These are phyloP conservation scores for Zosterops hypoxanthus DNA, from an alignment of 2,113 vertebrate species.

Conservation along the genomic window DNA sequence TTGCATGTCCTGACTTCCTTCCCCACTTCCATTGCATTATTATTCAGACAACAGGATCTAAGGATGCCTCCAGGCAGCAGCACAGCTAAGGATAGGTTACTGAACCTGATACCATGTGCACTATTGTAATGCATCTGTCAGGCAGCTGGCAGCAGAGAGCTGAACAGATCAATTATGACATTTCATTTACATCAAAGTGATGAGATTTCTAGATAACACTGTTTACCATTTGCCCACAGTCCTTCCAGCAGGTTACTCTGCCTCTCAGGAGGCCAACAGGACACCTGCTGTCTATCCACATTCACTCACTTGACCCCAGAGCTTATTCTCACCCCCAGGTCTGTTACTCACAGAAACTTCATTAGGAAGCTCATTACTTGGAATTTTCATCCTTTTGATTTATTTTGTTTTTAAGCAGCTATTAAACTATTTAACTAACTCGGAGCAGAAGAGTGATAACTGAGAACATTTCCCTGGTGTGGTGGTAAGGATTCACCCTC, in stretches of 20 bases:
- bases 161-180: conserved; percentile 24
- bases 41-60: not conserved
- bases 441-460: not conserved
- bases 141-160: conserved; percentile 54
- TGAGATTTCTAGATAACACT: conserved; percentile 42
- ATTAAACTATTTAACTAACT: not conserved
- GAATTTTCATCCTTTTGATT: not conserved
- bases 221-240: not conserved
- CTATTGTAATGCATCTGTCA: not conserved
- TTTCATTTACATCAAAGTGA: conserved; percentile 56
- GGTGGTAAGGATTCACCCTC: not conserved
- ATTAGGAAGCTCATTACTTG: not conserved
- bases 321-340: not conserved
- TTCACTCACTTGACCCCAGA: not conserved
- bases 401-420: not conserved
- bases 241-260: conserved; percentile 15
- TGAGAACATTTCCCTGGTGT: not conserved
- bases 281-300: not conserved
- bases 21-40: not conserved
- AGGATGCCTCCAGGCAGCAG: not conserved
- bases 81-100: not conserved
- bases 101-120: not conserved
- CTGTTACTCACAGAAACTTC: not conserved
- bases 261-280: not conserved
- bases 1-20: not conserved